Conservation (phyloP, 2,113 vertebrate genomes). For the Lates calcarifer region DNA sequence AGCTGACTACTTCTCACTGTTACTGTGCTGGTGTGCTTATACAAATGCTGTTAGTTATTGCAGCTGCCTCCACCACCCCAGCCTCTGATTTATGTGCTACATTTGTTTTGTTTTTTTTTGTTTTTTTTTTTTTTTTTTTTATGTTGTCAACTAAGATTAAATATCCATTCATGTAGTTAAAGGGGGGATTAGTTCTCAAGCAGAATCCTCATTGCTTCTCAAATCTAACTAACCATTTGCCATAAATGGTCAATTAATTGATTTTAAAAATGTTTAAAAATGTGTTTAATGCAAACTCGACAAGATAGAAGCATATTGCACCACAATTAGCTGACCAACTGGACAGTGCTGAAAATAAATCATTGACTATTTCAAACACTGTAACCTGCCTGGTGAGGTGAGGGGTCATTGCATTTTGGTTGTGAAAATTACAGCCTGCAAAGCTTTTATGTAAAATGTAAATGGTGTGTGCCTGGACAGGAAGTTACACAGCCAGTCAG, state of each 20-base stretch:
- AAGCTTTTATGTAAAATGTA: neutral
- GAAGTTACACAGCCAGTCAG: neutral
- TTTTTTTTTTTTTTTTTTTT: neutral
- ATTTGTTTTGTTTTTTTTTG: neutral
- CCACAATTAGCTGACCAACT: neutral
- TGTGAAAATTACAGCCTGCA: constrained; percentile 8
- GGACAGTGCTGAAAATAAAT: neutral
- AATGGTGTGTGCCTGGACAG: neutral
- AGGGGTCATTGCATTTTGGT: neutral
- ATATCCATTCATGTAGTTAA: neutral
- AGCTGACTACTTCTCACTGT: neutral
- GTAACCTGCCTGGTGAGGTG: neutral
- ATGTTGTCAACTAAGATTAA: neutral
- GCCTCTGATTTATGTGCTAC: neutral
- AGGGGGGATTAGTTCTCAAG: neutral
- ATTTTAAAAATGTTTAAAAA: too few relatives aligned
- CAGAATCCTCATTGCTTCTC: neutral
- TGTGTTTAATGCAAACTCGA: neutral
- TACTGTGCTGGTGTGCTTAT: too few relatives aligned
- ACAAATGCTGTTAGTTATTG: too few relatives aligned
- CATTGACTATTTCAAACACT: neutral
- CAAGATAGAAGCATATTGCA: too few relatives aligned
- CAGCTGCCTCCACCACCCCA: too few relatives aligned
- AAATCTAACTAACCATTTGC: neutral
- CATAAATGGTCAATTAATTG: neutral